Evolutionary conservation across 2,797 vertebrate species (phyloP), one percentile per base, ranked within the genome.

Genomic region (Anguilla obscura): DNA sequence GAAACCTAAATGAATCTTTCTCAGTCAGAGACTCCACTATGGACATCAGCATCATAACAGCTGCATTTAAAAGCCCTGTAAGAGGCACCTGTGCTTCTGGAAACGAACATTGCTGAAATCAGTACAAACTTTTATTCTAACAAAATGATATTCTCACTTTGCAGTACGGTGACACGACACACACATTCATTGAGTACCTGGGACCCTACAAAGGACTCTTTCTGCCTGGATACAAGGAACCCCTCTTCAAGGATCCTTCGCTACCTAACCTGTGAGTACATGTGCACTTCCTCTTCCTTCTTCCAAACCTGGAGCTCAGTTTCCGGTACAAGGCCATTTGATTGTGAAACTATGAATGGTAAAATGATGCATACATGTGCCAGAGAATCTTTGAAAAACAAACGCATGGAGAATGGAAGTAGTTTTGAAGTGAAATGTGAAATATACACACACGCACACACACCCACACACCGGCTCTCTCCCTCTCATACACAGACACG

Each of bases 121-220:
- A n/a, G n/a, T 30, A 21, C 24, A 10, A 48, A 66, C 30, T 18
- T 33, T 0, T 40, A 40, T 40, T 40, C 3, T 40, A 40, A 40
- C 36, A 40, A 40, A 2, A 4, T 87, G 48, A 27, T 54, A 27
- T 18, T 40, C 7, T 52, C 33, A 6, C 30, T n/a, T 85, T 88
- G 69, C 93, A 97, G 97, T 97, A 97, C 40, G 97, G 96, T 89
- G 96, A 97, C 88, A 97, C 96, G 33, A 96, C 95, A 69, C 97
- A 97, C 92, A 97, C 97, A 0, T 90, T 97, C 10, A 90, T 97
- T 18, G 97, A 97, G 93, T 96, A 96, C 93, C 92, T 97, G 74
- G 91, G 91, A 84, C 93, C 95, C 56, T 97, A 96, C 93, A 95
- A 95, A 91, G 96, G 97, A 80, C 90, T 95, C 82, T 97, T 97